Base-by-base conservation (phyloP, 2,113 vertebrate genomes). In the Syngnathus typhle region DNA sequence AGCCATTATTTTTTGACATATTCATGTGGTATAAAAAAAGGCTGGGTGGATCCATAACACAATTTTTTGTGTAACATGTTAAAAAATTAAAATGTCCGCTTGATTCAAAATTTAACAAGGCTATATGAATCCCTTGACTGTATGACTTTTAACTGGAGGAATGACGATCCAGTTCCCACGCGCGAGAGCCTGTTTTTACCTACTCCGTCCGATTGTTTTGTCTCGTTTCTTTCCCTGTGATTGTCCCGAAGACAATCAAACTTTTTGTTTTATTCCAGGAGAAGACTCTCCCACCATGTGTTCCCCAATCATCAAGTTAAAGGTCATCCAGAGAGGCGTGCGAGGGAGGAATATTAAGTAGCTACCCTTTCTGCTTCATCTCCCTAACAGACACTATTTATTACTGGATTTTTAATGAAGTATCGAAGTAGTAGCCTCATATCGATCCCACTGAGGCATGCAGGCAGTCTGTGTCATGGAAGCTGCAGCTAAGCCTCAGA, bases 401-500 rank as follows among this genome's bases (percentile, higher is more conserved):
- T 64, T 39, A 41, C 49, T 43, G 56, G 49, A 65, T 51, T 16
- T 16, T 55, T 27, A 67, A 73, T 76, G 39, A 79, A 75, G 74
- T 71, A 66, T 62, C 16, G 59, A 49, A 65, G 39, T 59, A 36
- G 51, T 44, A 41, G 65, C 60, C 37, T 38, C 37, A 23, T 62
- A 81, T 81, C 46, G 72, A 87, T 83, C 76, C 61, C 67, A 44
- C 44, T 54, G 61, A 65, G 60, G 41, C 18, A 7, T 72, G 41
- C 77, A 13, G 80, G 85, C 76, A 76, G 80, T 76, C 71, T 55
- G 55, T 77, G 56, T 63, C 16, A 41, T 69, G 47, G 69, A 78
- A 85, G 82, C 81, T 84, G 82, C 83, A 80, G 72, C 77, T 70
- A 70, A 44, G 76, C 36, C 66, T 58, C 60, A 21, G 51, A 61